These are phyloP conservation scores for Podiceps cristatus DNA, from an alignment of 2,113 vertebrate genomes.

Conservation along the genomic window DNA sequence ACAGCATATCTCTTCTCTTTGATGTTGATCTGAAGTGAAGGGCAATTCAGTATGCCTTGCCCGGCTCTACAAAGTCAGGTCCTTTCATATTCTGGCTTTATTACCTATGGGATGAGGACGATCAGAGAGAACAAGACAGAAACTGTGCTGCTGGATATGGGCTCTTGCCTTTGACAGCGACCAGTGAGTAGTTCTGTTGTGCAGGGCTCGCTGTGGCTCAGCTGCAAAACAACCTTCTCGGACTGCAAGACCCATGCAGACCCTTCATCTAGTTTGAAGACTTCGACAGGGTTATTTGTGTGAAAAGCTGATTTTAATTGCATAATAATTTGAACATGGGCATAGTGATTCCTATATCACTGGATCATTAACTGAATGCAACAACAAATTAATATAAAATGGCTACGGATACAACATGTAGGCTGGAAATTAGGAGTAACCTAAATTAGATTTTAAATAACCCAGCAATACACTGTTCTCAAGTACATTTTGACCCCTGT, in stretches of 20 bases:
- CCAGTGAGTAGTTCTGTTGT: not conserved
- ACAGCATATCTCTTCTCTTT: not conserved
- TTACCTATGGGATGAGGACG: not conserved
- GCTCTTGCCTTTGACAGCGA: not conserved
- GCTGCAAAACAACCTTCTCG: not conserved
- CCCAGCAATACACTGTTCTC: not conserved
- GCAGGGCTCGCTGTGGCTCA: not conserved
- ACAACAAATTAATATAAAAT: not conserved
- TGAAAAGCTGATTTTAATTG: constrained; percentile 9
- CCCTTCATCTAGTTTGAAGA: not conserved
- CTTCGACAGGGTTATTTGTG: not conserved
- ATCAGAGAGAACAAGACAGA: not conserved
- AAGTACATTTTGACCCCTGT: not conserved
- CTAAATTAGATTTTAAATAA: not conserved
- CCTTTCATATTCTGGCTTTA: not conserved
- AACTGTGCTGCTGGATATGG: not conserved
- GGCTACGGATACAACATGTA: not conserved
- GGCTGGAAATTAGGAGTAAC: not conserved
- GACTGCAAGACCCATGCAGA: not conserved
- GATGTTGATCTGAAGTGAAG: not conserved
- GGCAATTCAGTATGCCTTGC: not conserved
- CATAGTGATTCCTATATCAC: not conserved
- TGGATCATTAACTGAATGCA: not conserved
- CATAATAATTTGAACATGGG: not conserved
- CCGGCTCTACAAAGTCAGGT: not conserved